Percentiles rank a stretch among this genome's conserved stretches.
phyloP scores from a whole-genome alignment of 2,113 vertebrate genomes.

The Heterocephalus glaber region DNA sequence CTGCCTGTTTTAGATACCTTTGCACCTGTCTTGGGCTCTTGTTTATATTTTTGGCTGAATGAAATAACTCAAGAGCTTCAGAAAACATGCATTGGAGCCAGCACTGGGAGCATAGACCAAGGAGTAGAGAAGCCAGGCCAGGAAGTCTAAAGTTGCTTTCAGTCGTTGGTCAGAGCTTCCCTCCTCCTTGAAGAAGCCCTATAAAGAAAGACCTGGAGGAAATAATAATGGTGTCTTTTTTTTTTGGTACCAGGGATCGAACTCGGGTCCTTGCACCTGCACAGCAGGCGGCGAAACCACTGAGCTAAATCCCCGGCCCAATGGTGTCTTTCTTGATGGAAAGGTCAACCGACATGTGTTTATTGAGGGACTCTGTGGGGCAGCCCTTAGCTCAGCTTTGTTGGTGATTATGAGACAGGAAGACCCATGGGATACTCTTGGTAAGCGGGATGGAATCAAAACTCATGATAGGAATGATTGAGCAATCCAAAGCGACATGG shows the following conservation, averaged over 20 bases:
- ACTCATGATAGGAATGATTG: background rate
- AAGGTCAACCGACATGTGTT: slow-evolving; percentile 62
- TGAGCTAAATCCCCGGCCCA: no score
- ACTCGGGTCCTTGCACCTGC: no score
- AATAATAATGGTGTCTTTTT: background rate
- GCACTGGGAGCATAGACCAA: fast-evolving
- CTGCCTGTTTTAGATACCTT: fast-evolving
- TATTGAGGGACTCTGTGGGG: slow-evolving; percentile 58
- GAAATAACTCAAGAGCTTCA: background rate
- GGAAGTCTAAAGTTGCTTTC: background rate
- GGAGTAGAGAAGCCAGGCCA: background rate
- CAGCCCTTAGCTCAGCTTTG: background rate
- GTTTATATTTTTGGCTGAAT: background rate
- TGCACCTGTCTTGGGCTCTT: fast-evolving
- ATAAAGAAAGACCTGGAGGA: background rate
- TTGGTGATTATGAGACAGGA: slow-evolving; percentile 18
- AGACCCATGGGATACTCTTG: background rate
- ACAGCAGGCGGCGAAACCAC: no score
- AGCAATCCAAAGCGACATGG: background rate
- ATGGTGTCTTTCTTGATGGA: slow-evolving; percentile 28
- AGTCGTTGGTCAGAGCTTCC: background rate
- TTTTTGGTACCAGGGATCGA: no score
- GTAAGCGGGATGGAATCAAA: slow-evolving; percentile 24
- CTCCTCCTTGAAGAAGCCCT: background rate
- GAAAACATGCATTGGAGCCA: background rate